Conservation (phyloP, 2,888 invertebrate species). For the Adelognathus sp. region DNA sequence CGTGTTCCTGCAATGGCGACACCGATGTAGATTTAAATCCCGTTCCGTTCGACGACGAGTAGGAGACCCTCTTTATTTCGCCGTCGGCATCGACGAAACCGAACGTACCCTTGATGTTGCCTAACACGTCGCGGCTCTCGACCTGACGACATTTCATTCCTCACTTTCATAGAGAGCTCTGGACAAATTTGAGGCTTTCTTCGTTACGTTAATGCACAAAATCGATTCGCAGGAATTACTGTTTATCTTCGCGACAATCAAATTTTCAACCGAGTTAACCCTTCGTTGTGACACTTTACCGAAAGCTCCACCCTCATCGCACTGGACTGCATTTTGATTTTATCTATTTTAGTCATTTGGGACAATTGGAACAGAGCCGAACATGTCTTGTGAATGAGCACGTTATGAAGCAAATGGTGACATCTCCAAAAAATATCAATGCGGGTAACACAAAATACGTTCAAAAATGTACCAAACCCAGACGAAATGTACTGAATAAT, state of each 20-base stretch:
- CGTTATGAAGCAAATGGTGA: too few relatives aligned
- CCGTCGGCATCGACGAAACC: conserved; percentile 91
- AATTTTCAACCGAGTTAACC: not conserved
- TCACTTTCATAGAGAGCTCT: conserved; percentile 41
- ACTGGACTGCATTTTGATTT: too few relatives aligned
- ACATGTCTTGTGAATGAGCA: too few relatives aligned
- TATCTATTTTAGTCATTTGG: too few relatives aligned
- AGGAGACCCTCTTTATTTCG: conserved; percentile 90
- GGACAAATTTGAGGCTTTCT: not conserved
- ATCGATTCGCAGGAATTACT: not conserved
- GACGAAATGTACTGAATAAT: too few relatives aligned
- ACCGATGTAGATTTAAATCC: conserved; percentile 81
- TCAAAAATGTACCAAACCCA: too few relatives aligned
- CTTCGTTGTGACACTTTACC: too few relatives aligned
- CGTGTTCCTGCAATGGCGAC: conserved; percentile 80
- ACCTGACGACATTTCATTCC: conserved; percentile 81
- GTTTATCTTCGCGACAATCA: not conserved
- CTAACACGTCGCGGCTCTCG: conserved; percentile 90
- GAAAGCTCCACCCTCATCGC: too few relatives aligned
- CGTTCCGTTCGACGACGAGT: conserved; percentile 84
- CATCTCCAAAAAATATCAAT: too few relatives aligned
- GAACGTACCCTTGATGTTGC: conserved; percentile 92
- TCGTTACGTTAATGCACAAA: not conserved
- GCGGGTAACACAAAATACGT: too few relatives aligned
- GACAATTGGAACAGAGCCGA: too few relatives aligned